Evolutionary conservation across 2,113 vertebrate species (phyloP).

Genomic region (Terrapene triunguis): DNA sequence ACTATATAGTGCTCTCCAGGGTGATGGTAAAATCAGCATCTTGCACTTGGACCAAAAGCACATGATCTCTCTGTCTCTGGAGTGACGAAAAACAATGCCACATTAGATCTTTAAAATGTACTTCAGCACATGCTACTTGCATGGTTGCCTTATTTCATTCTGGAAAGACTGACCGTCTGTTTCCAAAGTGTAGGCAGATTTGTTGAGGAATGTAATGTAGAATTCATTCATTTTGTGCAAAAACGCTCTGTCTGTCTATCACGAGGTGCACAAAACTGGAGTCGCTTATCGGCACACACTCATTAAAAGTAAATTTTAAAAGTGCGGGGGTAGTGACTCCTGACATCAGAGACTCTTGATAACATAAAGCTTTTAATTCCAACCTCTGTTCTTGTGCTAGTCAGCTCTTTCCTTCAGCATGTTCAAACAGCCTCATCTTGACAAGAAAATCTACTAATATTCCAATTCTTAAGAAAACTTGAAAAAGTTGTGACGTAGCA

Average conservation of each 20-base stretch:
- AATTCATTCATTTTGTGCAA: background rate
- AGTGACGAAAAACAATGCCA: background rate
- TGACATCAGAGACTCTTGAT: background rate
- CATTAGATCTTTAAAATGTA: background rate
- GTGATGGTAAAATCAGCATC: background rate
- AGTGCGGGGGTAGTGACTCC: constrained; percentile 11
- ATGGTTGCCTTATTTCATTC: background rate
- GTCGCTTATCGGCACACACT: background rate
- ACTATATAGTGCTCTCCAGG: background rate
- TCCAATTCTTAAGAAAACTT: background rate
- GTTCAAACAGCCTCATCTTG: background rate
- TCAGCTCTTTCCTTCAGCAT: background rate
- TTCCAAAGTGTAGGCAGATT: background rate
- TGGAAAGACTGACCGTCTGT: background rate
- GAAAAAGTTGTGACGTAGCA: background rate
- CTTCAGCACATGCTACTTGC: background rate
- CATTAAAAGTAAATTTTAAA: constrained; percentile 56
- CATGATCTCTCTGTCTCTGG: background rate
- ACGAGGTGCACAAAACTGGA: background rate
- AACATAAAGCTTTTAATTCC: background rate
- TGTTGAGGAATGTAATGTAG: background rate
- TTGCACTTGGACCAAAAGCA: background rate
- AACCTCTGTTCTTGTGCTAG: background rate
- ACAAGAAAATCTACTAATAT: background rate
- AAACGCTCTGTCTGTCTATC: background rate